Evolutionary conservation across 2,797 vertebrate species (phyloP).

Genomic region (Phoxinus dragarum): DNA sequence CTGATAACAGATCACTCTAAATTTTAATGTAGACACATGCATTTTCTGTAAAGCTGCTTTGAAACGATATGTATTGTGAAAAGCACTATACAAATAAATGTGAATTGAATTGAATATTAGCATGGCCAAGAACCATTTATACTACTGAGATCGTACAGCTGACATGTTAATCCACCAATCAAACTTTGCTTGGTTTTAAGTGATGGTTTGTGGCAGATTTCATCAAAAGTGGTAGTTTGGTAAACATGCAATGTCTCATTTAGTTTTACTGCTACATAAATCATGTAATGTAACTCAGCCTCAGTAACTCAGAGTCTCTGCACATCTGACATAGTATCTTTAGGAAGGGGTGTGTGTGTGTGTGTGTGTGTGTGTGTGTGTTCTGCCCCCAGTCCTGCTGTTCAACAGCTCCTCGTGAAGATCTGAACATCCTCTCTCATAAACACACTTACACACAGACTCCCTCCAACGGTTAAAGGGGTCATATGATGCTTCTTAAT

Average conservation of each 20-base stretch:
- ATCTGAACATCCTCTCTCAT: conserved; percentile 23
- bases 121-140: not conserved
- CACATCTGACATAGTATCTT: not conserved
- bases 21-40: too few relatives aligned
- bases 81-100: too few relatives aligned
- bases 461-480: not conserved
- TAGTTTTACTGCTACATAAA: not conserved
- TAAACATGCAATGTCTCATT: not conserved
- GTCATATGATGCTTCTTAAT: not conserved
- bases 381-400: conserved; percentile 64
- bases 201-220: not conserved
- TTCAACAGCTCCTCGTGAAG: conserved; percentile 74
- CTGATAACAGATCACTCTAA: too few relatives aligned
- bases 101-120: too few relatives aligned
- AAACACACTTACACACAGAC: conserved; percentile 20
- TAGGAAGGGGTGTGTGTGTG: not conserved
- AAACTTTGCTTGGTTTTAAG: not conserved
- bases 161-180: not conserved
- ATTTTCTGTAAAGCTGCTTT: too few relatives aligned
- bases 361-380: too few relatives aligned
- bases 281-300: not conserved
- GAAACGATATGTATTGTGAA: too few relatives aligned
- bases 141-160: not conserved
- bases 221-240: not conserved
- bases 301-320: not conserved